Base-by-base conservation (phyloP, 2,888 invertebrate species). In the Mesochorus sp. region DNA sequence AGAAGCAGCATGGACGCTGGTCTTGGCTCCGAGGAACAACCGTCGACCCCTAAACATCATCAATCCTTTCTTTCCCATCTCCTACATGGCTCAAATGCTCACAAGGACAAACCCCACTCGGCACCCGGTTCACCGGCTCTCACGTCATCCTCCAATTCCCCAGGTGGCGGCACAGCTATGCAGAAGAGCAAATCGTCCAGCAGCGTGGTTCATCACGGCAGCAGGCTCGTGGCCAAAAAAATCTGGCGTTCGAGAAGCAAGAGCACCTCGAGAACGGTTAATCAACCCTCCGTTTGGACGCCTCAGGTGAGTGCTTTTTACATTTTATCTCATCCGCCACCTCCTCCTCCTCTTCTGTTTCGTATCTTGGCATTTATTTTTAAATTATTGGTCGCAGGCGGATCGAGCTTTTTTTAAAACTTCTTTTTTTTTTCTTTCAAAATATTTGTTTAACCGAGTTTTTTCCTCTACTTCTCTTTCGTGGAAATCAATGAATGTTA, bases 111-210 rank as follows among this genome's bases (percentile, higher is more conserved):
- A 73, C 92, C 94, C 61, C 92, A 93, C 76, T 93, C 93, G 73
- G 92, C 92, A 53, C 92, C 92, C 31, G 91, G 92, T 77, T 92
- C 93, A n/a, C 93, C 93, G 77, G 91, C 91, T 85, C 92, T 93
- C 87, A 91, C 92, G 42, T 89, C 92, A 70, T 85, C 90, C 19
- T 89, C 93, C 76, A 82, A 87, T 73, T 89, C 88, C 86, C 91
- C 92, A 87, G 91, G 93, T 92, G 94, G 94, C 92, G 91, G 91
- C 85, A 90, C 91, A 86, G 94, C 94, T 91, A 97, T 97, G 97
- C 96, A 97, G 94, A 97, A 97, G 93, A 97, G 96, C 87, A 96
- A 97, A 91, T 96, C 96, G 26, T 96, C 96, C 84, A 96, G 96
- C 89, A 96, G 96, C 92, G 96, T 97, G 90, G 95, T 96, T 89